These are phyloP conservation scores for Thamnophis elegans DNA, from an alignment of 2,797 vertebrate genomes.

Conservation along the genomic window DNA sequence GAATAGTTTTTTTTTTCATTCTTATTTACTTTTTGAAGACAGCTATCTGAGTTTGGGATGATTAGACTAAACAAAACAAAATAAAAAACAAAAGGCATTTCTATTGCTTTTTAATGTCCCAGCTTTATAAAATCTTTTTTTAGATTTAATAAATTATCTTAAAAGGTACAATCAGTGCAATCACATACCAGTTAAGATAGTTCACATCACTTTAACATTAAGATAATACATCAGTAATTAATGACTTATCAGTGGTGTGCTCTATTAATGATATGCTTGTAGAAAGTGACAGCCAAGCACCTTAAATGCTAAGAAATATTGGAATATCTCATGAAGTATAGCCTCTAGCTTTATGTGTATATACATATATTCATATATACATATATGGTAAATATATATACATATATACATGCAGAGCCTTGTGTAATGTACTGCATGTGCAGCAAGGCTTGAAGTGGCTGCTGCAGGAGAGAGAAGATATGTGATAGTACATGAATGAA, in stretches of 20 bases:
- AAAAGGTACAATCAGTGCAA: not conserved
- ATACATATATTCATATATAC: too few species aligned
- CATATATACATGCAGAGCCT: too few species aligned
- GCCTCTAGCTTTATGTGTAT: too few species aligned
- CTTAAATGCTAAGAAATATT: not conserved
- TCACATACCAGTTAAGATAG: not conserved
- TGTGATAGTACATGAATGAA: too few species aligned
- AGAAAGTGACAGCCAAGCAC: not conserved
- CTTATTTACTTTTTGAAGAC: not conserved
- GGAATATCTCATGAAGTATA: not conserved
- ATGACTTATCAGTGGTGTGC: not conserved
- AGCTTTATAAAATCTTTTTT: not conserved
- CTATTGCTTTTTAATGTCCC: not conserved
- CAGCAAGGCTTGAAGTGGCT: not conserved
- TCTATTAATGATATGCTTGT: not conserved
- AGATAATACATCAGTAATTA: too few species aligned
- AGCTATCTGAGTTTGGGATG: not conserved
- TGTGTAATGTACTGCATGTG: not conserved
- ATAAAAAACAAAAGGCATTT: not conserved
- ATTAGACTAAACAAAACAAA: not conserved
- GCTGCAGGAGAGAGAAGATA: too few species aligned
- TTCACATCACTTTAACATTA: not conserved
- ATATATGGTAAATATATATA: too few species aligned
- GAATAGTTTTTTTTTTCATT: not conserved
- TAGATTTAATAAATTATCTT: not conserved